These are phyloP conservation scores for Apis laboriosa DNA, from an alignment of 1,140 invertebrate genomes.

Conservation along the genomic window DNA sequence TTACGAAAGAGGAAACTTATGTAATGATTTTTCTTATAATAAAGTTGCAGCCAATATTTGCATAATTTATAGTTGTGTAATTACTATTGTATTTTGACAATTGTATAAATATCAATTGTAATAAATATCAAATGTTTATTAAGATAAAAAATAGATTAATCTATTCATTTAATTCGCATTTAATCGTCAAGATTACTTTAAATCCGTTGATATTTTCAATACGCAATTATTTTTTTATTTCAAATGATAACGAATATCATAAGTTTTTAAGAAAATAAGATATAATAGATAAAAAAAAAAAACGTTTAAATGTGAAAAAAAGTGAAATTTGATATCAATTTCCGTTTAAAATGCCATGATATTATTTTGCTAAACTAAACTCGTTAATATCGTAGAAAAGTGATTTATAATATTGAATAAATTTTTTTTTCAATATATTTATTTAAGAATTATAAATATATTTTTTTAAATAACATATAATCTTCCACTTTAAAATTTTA, in stretches of 20 bases:
- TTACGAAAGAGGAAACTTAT: too few relatives aligned
- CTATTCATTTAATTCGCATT: neutral
- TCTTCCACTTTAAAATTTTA: neutral
- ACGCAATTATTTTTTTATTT: neutral
- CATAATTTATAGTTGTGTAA: too few relatives aligned
- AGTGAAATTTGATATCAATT: conserved; percentile 36
- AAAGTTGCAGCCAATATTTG: too few relatives aligned
- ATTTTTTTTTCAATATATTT: neutral
- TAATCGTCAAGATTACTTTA: neutral
- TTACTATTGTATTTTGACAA: too few relatives aligned
- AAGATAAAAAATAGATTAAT: neutral
- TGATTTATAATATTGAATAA: neutral
- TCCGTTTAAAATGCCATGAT: neutral
- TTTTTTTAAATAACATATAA: neutral
- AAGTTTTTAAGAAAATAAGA: too few relatives aligned
- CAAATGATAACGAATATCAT: neutral
- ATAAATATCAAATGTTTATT: too few relatives aligned
- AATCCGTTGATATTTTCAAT: neutral
- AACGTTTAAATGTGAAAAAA: neutral
- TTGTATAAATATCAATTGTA: too few relatives aligned
- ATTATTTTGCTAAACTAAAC: conserved; percentile 2
- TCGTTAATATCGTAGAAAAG: conserved; percentile 2
- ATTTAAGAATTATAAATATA: neutral
- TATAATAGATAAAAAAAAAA: neutral
- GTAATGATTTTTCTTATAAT: too few relatives aligned